Base-by-base conservation (phyloP, 2,113 vertebrate genomes). In the Emberiza fucata region DNA sequence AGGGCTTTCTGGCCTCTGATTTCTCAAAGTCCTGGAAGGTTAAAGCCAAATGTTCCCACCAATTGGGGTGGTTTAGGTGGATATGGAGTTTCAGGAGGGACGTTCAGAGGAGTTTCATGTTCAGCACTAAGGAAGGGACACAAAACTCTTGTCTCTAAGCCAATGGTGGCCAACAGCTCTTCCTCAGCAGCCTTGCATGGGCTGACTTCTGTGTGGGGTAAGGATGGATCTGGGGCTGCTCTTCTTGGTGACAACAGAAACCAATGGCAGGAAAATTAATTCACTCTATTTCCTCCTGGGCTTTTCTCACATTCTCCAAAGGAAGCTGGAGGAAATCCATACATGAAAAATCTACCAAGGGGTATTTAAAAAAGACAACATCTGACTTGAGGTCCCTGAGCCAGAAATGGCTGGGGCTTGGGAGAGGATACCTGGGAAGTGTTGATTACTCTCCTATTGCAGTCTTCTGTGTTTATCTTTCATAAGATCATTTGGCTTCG, bases 61-160 rank as follows among this genome's bases (percentile, higher is more conserved):
- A n/a, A n/a, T 48, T 27, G 28, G n/a, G 25, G 27, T 64, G 56
- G 4, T 68, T 63, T 40, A 21, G 24, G 70, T 75, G 40, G 45
- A 37, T 1, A 5, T 27, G 72, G 18, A 18, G 53, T 73, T 91
- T 50, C 27, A 86, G 56, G 27, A 75, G 37, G 44, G 28, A 37
- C 0, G 2, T 24, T 44, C 2, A 5, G 8, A 1, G 2, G 19
- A 31, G 29, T 68, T 76, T 61, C 27, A 24, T 12, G 37, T 12
- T 44, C 70, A 63, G 33, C 31, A 31, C 25, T 4, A 33, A 50
- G 35, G 31, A 75, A 78, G 4, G 42, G 57, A 28, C 23, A 50
- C 37, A 61, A 8, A 12, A 1, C 9, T 33, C 14, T 7, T 12
- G 8, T 42, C 23, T 81, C 29, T 29, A 25, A 50, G 42, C 8